phyloP scores from a whole-genome alignment of 53 echinoderm and acorn worm species.

The Echinometra lucunter region DNA sequence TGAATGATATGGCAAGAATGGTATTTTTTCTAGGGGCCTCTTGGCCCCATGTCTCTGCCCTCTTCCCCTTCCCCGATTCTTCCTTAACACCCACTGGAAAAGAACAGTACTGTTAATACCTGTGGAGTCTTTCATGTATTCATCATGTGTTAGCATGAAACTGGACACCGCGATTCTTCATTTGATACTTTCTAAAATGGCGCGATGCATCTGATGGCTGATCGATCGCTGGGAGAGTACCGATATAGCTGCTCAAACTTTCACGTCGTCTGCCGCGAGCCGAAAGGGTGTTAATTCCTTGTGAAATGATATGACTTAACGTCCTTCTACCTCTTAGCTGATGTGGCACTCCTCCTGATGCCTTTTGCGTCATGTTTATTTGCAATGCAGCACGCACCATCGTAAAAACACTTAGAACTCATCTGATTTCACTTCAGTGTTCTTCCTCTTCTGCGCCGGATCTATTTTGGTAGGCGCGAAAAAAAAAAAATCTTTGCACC shows the following conservation, averaged over 20 bases:
- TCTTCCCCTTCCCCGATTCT: no score
- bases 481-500: background rate
- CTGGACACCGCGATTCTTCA: background rate
- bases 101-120: no score
- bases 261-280: background rate
- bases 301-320: no score
- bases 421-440: background rate
- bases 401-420: background rate
- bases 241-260: background rate
- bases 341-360: background rate
- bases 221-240: background rate
- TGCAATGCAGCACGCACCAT: background rate
- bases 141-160: background rate
- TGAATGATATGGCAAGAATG: no score
- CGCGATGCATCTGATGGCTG: background rate
- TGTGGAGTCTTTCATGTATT: slow-evolving; percentile 5
- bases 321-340: no score
- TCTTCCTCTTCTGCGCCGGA: background rate
- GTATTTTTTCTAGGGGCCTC: no score
- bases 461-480: background rate
- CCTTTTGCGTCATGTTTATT: slow-evolving; percentile 24
- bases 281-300: no score
- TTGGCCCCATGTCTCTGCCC: no score
- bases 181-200: background rate
- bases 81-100: no score